phyloP scores from a whole-genome alignment of 2,888 invertebrate genomes.

The Sinohyriopsis cumingii region DNA sequence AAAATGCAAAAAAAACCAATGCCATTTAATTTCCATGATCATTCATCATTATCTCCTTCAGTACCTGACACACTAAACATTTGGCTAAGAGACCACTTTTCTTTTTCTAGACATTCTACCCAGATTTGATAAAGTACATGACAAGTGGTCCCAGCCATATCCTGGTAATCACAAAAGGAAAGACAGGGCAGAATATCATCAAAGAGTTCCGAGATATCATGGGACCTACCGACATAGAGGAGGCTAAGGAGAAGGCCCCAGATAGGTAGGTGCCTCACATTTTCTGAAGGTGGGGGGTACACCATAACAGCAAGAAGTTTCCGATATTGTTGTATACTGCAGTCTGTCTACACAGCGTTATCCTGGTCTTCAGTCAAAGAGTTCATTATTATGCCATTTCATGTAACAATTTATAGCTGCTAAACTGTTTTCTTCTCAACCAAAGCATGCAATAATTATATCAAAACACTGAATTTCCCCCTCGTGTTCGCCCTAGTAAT shows the following conservation, averaged over 20 bases:
- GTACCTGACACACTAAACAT: background rate
- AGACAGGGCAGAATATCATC: constrained; percentile 65
- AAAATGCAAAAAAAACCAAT: no score
- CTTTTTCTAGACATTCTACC: constrained; percentile 63
- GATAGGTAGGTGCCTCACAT: constrained; percentile 53
- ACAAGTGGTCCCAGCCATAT: constrained; percentile 67
- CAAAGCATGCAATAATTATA: no score
- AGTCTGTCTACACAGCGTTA: no score
- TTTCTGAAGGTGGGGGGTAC: background rate
- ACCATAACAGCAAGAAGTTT: no score
- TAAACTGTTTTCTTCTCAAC: no score
- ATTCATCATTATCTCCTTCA: background rate
- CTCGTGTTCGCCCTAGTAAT: no score
- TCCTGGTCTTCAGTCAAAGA: no score
- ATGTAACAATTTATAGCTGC: no score
- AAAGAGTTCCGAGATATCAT: constrained; percentile 69
- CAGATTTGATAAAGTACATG: constrained; percentile 69
- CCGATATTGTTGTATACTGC: no score
- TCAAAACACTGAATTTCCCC: no score
- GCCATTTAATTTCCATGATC: background rate
- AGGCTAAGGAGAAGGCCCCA: constrained; percentile 68
- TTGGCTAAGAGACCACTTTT: background rate
- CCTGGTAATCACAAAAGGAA: constrained; percentile 68
- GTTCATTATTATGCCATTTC: no score
- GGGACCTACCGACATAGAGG: constrained; percentile 69